Base-by-base conservation (phyloP, 2,113 vertebrate genomes). In the Ptychochromis oligacanthus region DNA sequence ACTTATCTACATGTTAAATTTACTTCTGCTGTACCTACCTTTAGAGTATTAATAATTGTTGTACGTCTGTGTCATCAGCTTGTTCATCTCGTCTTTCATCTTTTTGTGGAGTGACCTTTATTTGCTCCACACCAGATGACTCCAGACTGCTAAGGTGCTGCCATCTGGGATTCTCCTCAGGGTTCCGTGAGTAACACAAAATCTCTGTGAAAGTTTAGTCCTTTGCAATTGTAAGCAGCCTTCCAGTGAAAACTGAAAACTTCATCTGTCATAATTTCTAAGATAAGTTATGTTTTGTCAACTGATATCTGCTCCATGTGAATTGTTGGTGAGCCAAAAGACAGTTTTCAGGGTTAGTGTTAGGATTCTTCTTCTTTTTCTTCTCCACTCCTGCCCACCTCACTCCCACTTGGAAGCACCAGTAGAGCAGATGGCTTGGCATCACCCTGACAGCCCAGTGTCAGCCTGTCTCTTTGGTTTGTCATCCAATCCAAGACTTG, bases 361-460 rank as follows among this genome's bases (percentile, higher is more conserved):
- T 70, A 18, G 56, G 36, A 78, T 78, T 90, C 62, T 79, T 79
- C 49, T 77, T 80, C 26, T 34, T 76, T 74, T 85, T 75, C 52
- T 87, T 77, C 75, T 84, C 62, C 17, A 28, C 22, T 87, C 59
- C 76, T 84, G 61, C 81, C 80, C 85, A 88, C 78, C 79, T 89
- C 83, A 11, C 85, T 86, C 78, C 87, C 24, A 26, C 85, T 89
- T 88, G 86, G 90, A 92, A 89, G 87, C 92, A 90, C 57, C 79
- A 65, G 88, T 88, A 58, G 86, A 94, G 88, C 95, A 95, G 95
- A 95, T 95, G 94, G 94, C 91, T 93, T 94, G 94, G 95, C 92
- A 94, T 90, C 90, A 92, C 92, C 92, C 89, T 80, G 82, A 90
- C 91, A 91, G 85, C 87, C 90, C 86, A 87, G 88, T 90, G 90